phyloP scores from a whole-genome alignment of 2,113 vertebrate genomes.

The Trachemys scripta region DNA sequence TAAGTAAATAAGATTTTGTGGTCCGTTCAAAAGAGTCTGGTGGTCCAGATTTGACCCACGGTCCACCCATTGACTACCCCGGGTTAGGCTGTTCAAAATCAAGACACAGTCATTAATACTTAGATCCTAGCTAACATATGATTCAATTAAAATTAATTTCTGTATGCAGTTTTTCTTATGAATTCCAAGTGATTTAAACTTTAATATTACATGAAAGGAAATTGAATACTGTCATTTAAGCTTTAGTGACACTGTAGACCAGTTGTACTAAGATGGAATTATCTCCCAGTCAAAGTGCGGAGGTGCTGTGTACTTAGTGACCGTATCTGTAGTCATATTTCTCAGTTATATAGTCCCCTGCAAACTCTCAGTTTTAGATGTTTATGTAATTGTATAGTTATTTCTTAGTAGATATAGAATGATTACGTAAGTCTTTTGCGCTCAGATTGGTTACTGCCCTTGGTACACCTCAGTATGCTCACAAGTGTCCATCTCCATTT shows the following conservation, averaged over 20 bases:
- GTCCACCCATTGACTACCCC: too few species aligned
- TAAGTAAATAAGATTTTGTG: too few species aligned
- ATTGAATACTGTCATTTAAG: not conserved
- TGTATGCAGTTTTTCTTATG: not conserved
- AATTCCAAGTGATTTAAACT: not conserved
- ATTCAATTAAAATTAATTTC: not conserved
- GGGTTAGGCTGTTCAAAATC: not conserved
- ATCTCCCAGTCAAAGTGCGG: not conserved
- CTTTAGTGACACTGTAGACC: not conserved
- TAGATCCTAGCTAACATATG: not conserved
- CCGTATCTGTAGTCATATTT: fast-evolving
- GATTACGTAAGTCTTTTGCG: not conserved
- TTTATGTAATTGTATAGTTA: not conserved
- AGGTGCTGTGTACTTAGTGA: not conserved
- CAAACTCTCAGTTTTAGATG: not conserved
- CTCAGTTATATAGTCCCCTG: not conserved
- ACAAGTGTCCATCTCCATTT: not conserved
- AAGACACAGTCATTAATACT: not conserved
- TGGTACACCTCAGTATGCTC: not conserved
- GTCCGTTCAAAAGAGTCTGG: too few species aligned
- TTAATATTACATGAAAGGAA: not conserved
- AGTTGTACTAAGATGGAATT: not conserved
- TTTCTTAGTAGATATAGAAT: fast-evolving
- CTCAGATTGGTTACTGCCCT: not conserved
- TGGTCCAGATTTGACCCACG: too few species aligned